Percentiles rank a stretch among this genome's conserved stretches.
Evolutionary conservation across 2,797 vertebrate species (phyloP).

Genomic region (Borostomias antarcticus): DNA sequence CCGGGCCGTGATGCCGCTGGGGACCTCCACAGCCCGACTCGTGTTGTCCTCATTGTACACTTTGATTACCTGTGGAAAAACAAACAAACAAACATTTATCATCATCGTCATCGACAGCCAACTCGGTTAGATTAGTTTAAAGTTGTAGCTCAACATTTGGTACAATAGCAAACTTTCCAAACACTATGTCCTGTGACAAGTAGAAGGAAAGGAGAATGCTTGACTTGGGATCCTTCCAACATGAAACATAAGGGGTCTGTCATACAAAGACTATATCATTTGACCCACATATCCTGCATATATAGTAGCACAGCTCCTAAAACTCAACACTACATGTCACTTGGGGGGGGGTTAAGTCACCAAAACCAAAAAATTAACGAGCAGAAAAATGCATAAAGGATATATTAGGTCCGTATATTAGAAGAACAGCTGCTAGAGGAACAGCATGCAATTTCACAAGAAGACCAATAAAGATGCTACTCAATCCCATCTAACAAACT

Average conservation of each 20-base stretch:
- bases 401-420: neutral
- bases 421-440: neutral
- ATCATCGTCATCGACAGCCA: too few relatives aligned
- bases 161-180: too few relatives aligned
- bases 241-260: too few relatives aligned
- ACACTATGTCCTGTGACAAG: too few relatives aligned
- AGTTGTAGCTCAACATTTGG: too few relatives aligned
- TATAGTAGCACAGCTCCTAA: neutral
- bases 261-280: constrained; percentile 9
- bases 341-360: too few relatives aligned
- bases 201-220: too few relatives aligned
- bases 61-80: constrained; percentile 88
- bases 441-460: constrained; percentile 4
- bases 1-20: constrained; percentile 88
- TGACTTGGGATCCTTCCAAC: too few relatives aligned
- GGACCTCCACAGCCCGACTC: constrained; percentile 92
- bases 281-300: constrained; percentile 25
- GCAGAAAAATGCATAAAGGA: too few relatives aligned
- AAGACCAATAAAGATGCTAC: constrained; percentile 28
- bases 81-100: too few relatives aligned
- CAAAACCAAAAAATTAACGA: too few relatives aligned
- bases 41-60: constrained; percentile 94
- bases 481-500: constrained; percentile 55
- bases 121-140: too few relatives aligned
- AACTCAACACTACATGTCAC: neutral